phyloP scores from a whole-genome alignment of 2,113 vertebrate genomes.

The Octodon degus region DNA sequence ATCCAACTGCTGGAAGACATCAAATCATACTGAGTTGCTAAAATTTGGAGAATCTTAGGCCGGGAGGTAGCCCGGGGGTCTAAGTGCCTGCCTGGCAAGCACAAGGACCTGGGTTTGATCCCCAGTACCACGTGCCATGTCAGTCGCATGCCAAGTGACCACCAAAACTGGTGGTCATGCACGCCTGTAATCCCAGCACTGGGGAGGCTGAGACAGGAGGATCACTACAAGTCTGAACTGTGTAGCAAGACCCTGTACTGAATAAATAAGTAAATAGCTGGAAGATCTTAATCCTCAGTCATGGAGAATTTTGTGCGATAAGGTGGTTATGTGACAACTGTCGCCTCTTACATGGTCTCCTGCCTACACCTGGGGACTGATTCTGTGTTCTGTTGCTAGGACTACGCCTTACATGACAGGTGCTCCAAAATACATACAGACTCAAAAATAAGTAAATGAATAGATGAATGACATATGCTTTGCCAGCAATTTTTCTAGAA shows the following conservation, averaged over 20 bases:
- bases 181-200: too few species aligned
- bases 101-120: too few species aligned
- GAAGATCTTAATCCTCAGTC: neutral
- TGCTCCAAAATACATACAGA: neutral
- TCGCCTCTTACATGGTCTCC: neutral
- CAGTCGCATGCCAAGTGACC: too few species aligned
- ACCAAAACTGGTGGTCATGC: too few species aligned
- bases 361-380: neutral
- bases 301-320: neutral
- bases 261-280: too few species aligned
- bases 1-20: neutral
- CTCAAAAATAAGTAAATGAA: neutral
- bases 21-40: neutral
- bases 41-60: neutral
- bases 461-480: neutral
- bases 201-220: too few species aligned
- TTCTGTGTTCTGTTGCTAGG: constrained; percentile 18
- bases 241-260: too few species aligned
- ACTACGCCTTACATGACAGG: neutral
- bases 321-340: neutral
- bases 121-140: too few species aligned
- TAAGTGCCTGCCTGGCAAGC: too few species aligned
- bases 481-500: constrained; percentile 4
- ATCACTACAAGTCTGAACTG: too few species aligned
- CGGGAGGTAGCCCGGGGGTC: too few species aligned